phyloP scores from a whole-genome alignment of 2,797 vertebrate genomes.

The Cryptoprocta ferox region DNA sequence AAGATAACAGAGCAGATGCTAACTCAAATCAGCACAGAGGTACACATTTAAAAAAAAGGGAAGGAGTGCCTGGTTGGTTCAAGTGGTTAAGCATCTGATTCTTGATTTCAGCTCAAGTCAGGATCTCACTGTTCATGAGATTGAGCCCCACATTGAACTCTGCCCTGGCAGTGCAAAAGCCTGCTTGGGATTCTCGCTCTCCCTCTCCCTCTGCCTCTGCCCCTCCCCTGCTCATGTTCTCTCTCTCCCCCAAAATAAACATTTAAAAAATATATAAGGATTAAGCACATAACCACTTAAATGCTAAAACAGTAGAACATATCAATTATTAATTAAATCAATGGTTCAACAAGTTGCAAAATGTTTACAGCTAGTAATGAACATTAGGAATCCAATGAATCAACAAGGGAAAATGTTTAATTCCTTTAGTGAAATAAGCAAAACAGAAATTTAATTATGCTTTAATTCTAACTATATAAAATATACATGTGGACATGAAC shows the following conservation, averaged over 20 bases:
- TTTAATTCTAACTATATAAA: conserved; percentile 34
- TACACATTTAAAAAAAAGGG: background rate
- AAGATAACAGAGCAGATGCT: background rate
- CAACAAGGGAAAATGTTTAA: conserved; percentile 32
- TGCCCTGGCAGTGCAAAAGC: background rate
- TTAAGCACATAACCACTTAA: background rate
- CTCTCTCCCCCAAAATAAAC: too few species aligned
- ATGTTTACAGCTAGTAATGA: background rate
- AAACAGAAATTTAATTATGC: conserved; percentile 12
- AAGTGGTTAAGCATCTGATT: background rate
- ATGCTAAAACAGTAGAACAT: background rate
- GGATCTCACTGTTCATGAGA: background rate
- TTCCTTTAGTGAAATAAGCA: conserved; percentile 39
- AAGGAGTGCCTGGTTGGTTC: background rate
- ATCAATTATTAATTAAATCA: conserved; percentile 36
- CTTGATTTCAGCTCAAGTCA: background rate
- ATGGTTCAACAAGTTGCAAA: conserved; percentile 13
- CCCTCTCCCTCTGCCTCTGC: background rate
- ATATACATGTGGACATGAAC: background rate
- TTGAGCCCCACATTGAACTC: background rate
- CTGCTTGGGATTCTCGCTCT: background rate
- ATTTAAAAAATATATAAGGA: background rate
- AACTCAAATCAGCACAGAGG: background rate
- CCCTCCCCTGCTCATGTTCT: too few species aligned
- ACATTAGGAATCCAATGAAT: background rate